Conservation (phyloP, 2,113 vertebrate species). For the Apodemus sylvaticus region DNA sequence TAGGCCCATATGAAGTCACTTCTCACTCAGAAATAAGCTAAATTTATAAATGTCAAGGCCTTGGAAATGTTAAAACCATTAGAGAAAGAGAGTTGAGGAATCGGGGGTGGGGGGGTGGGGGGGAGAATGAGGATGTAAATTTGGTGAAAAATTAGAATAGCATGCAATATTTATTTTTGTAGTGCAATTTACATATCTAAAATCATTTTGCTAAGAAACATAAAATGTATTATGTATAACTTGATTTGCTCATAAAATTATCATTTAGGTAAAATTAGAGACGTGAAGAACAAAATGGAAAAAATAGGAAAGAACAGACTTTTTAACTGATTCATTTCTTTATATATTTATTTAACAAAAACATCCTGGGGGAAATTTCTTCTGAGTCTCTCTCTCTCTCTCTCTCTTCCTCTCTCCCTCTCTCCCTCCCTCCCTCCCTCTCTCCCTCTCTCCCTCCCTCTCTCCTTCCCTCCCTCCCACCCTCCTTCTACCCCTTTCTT, state of each 20-base stretch:
- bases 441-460: background rate
- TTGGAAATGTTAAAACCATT: constrained; percentile 65
- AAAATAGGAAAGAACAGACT: constrained; percentile 80
- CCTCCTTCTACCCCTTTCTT: accelerated
- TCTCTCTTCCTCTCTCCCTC: background rate
- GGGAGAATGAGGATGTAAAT: constrained; percentile 67
- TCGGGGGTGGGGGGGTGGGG: background rate
- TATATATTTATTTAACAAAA: constrained; percentile 77
- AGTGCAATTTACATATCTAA: constrained; percentile 81
- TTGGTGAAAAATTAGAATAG: constrained; percentile 80
- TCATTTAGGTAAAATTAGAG: constrained; percentile 84
- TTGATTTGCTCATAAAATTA: constrained; percentile 83
- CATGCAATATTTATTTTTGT: constrained; percentile 82
- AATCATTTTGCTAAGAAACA: constrained; percentile 81
- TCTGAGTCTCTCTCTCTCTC: background rate
- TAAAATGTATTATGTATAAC: constrained; percentile 84
- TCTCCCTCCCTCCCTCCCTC: too few species aligned
- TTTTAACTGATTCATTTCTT: constrained; percentile 74
- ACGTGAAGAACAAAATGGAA: constrained; percentile 79
- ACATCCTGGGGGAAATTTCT: constrained; percentile 49
- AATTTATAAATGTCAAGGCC: constrained; percentile 66
- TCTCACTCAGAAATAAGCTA: constrained; percentile 39
- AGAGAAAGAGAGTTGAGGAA: constrained; percentile 52
- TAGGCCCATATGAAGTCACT: constrained; percentile 34
- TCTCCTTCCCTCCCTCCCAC: background rate